phyloP scores from a whole-genome alignment of 1,140 invertebrate species.

The Drosophila yakuba region DNA sequence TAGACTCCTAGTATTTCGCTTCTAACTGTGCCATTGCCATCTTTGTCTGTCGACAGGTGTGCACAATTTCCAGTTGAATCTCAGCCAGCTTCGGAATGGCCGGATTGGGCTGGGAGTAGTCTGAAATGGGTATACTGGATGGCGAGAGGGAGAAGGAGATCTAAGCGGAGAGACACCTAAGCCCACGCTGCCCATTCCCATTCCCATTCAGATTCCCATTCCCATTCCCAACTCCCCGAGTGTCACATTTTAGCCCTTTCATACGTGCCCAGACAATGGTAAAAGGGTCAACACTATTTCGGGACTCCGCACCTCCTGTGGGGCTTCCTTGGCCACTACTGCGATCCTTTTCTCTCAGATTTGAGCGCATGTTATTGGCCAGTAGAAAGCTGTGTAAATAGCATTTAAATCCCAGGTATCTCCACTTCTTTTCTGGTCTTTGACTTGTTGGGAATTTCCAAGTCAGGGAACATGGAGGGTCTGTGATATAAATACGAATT shows the following conservation, averaged over 20 bases:
- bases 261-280: slow-evolving; percentile 76
- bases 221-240: slow-evolving; percentile 22
- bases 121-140: slow-evolving; percentile 18
- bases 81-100: slow-evolving; percentile 60
- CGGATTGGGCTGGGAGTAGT: slow-evolving; percentile 15
- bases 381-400: slow-evolving; percentile 75
- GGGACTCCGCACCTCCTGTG: slow-evolving; percentile 30
- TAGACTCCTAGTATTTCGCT: slow-evolving; percentile 1
- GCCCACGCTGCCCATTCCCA: slow-evolving; percentile 30
- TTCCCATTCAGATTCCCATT: slow-evolving; percentile 26
- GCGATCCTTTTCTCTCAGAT: slow-evolving; percentile 25
- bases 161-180: slow-evolving; percentile 9
- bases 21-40: slow-evolving; percentile 22
- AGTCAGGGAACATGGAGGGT: slow-evolving; percentile 6
- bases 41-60: slow-evolving; percentile 59
- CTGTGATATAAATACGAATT: slow-evolving; percentile 15
- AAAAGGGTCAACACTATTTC: slow-evolving; percentile 77
- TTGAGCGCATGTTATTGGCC: slow-evolving; percentile 65
- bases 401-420: slow-evolving; percentile 72
- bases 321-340: slow-evolving; percentile 13
- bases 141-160: not conserved
- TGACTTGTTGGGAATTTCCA: slow-evolving; percentile 11
- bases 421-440: slow-evolving; percentile 18
- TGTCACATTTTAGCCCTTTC: slow-evolving; percentile 74
- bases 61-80: slow-evolving; percentile 76